A percentile compares a stretch with the other conserved stretches of the same genome.
Conservation (phyloP, 2,888 invertebrate genomes). For the Biston stratarius region DNA sequence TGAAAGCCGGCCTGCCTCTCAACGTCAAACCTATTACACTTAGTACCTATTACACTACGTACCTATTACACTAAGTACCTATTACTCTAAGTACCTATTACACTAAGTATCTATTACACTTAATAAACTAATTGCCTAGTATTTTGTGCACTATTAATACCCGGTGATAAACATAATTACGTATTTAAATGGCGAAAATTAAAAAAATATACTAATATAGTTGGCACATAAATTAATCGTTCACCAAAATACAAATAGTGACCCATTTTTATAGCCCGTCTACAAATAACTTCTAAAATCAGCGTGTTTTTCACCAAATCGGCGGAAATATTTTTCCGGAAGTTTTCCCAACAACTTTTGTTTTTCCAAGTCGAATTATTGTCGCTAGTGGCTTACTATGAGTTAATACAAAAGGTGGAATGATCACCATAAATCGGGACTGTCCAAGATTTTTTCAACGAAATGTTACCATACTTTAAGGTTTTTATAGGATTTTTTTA, state of each 20-base stretch:
- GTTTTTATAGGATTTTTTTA: not conserved
- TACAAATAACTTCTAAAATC: slow-evolving; percentile 19
- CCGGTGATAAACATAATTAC: no score
- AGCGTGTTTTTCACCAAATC: slow-evolving; percentile 17
- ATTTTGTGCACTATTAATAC: no score
- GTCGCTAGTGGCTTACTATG: slow-evolving; percentile 37
- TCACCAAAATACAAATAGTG: not conserved
- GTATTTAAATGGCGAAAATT: no score
- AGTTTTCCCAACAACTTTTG: slow-evolving; percentile 27
- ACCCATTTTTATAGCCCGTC: slow-evolving; percentile 4
- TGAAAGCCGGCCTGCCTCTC: no score
- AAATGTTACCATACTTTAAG: slow-evolving; percentile 14
- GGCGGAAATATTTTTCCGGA: slow-evolving; percentile 31
- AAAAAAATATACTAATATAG: no score
- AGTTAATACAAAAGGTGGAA: slow-evolving; percentile 47
- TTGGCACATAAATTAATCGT: not conserved
- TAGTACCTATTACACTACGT: no score
- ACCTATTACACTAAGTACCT: no score
- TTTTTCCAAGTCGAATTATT: slow-evolving; percentile 36
- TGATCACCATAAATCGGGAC: slow-evolving; percentile 47
- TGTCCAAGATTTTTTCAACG: slow-evolving; percentile 39
- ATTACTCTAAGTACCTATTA: no score
- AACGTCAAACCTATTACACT: no score
- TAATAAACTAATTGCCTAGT: no score
- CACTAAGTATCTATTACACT: no score